phyloP scores from a whole-genome alignment of 2,113 vertebrate species.

The Formicarius rufipectus region DNA sequence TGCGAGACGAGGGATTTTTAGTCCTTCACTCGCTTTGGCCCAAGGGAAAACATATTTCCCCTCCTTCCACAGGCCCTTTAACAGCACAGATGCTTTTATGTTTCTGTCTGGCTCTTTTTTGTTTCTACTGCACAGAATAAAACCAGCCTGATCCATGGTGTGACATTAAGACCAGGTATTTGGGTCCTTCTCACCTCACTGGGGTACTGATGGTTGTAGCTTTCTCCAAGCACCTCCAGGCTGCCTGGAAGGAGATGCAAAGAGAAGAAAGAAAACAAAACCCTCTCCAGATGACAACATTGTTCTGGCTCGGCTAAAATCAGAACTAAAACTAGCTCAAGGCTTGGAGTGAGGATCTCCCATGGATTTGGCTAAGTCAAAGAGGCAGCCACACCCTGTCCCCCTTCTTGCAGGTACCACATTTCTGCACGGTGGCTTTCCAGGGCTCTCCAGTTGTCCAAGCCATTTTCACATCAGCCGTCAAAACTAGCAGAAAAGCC shows the following conservation, averaged over 20 bases:
- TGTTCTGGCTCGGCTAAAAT: background rate
- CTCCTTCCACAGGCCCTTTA: background rate
- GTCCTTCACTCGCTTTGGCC: background rate
- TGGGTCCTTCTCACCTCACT: background rate
- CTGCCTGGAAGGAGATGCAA: background rate
- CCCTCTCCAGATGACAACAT: fast-evolving
- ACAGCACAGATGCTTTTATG: background rate
- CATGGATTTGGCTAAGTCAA: background rate
- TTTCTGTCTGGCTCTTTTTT: background rate
- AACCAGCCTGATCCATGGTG: background rate
- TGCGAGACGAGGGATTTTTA: fast-evolving
- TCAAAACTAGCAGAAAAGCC: background rate
- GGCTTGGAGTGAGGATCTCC: background rate
- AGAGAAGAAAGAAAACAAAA: background rate
- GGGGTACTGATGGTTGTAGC: background rate
- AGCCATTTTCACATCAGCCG: background rate
- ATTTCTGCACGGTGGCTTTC: fast-evolving
- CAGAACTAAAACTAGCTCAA: background rate
- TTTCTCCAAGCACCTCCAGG: background rate
- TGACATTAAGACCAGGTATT: background rate
- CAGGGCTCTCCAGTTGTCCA: background rate
- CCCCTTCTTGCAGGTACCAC: background rate
- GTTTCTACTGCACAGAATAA: background rate
- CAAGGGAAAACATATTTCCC: background rate
- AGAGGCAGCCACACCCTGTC: background rate